Base-by-base conservation (phyloP, 2,113 vertebrate species). In the Mormyrus iriodes region DNA sequence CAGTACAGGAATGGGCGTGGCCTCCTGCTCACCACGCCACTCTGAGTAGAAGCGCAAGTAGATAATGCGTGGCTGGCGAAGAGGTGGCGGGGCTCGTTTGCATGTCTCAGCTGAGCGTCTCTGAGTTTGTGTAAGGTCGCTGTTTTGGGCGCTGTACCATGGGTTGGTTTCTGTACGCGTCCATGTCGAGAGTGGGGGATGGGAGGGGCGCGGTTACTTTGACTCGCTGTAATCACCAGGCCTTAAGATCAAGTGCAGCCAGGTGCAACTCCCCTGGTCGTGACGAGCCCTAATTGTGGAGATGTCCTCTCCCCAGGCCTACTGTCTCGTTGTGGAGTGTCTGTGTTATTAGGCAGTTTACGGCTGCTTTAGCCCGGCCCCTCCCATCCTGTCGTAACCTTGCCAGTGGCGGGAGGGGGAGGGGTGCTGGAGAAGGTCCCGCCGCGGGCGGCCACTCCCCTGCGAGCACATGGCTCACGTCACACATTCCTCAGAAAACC, bases 401-500 rank as follows among this genome's bases (percentile, higher is more conserved):
- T 19, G 44, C 82, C 19, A 21, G 82, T 24, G 7, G 61, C 24
- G 6, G 24, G n/a, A 69, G 39, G 82, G 19, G 69, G 48, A 76
- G 31, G 48, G 79, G 31, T 55, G 73, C 15, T 42, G 69, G 27
- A 88, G 42, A 76, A 88, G 61, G 65, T 88, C 87, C 46, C n/a
- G 27, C 39, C 21, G 55, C 13, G 15, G 53, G 24, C 53, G 17
- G 82, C 88, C 88, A 89, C 89, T 85, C 89, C 84, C 89, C 84
- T 76, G 21, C 15, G 46, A 76, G 51, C 88, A 61, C 88, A 89
- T 52, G 15, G 48, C 35, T 27, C 85, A 42, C 89, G 84, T 89
- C 61, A 87, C 89, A 87, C 85, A 89, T 89, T 89, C 89, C 85
- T 86, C 53, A 39, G 27, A 69, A 83, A 58, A 53, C 83, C 88